phyloP scores from a whole-genome alignment of 2,888 invertebrate species.

The Oscheius sp. region DNA sequence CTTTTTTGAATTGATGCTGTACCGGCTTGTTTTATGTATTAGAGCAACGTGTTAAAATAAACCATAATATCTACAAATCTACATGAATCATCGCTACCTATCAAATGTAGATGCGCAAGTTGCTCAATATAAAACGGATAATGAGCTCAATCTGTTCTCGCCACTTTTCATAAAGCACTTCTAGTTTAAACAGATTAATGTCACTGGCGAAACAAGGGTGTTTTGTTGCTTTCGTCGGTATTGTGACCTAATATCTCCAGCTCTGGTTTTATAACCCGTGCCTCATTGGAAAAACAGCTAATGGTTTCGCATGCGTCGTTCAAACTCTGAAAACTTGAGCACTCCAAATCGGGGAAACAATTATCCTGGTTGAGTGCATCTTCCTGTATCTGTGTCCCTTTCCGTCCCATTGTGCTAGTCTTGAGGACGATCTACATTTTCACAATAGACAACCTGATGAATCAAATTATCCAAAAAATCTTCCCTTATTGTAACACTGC shows the following conservation, averaged over 20 bases:
- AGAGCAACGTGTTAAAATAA: too few relatives aligned
- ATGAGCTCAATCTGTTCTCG: slow-evolving; percentile 33
- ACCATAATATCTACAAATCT: too few relatives aligned
- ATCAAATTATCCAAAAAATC: background rate
- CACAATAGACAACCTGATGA: background rate
- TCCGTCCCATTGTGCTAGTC: background rate
- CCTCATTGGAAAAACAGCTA: too few relatives aligned
- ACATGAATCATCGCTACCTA: background rate
- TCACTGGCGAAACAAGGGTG: too few relatives aligned
- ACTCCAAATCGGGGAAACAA: slow-evolving; percentile 25
- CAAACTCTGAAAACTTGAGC: background rate
- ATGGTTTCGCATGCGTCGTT: too few relatives aligned
- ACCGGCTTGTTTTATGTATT: too few relatives aligned
- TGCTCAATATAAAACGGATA: background rate
- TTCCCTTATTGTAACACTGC: background rate
- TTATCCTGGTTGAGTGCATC: background rate
- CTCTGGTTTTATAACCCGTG: too few relatives aligned
- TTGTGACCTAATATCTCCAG: too few relatives aligned
- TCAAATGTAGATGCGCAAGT: slow-evolving; percentile 15
- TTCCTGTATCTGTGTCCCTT: background rate
- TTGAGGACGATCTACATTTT: background rate
- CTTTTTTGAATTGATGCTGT: too few relatives aligned
- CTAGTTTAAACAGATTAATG: slow-evolving; percentile 3
- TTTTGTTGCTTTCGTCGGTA: too few relatives aligned
- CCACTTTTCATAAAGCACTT: background rate